Conservation (phyloP, 2,888 invertebrate genomes). For the Drosophila lutescens region DNA sequence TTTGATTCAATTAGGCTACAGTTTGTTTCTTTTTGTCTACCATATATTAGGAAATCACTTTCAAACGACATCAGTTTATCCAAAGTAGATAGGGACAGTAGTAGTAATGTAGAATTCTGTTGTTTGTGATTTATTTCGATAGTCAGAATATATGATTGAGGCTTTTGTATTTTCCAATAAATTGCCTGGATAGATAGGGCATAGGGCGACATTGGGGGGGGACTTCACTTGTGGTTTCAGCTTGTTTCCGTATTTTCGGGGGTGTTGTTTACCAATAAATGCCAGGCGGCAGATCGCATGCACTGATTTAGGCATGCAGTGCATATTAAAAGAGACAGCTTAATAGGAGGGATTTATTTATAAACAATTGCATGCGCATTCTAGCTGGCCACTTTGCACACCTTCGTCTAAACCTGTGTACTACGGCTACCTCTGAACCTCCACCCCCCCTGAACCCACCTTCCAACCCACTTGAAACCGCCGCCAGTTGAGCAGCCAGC, state of each 20-base stretch:
- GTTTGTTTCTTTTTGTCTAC: no score
- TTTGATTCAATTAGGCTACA: no score
- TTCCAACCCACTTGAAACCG: not conserved
- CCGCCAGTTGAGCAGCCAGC: conserved; percentile 13
- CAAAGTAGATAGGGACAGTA: no score
- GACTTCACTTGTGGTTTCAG: conserved; percentile 10
- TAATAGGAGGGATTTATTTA: conserved; percentile 38
- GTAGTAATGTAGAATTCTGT: no score
- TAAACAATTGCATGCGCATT: conserved; percentile 38
- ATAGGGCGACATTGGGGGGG: not conserved
- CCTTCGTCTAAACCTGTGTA: conserved; percentile 21
- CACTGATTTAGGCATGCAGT: conserved; percentile 20
- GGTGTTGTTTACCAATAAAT: conserved; percentile 7
- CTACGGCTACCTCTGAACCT: not conserved
- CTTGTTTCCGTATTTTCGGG: not conserved
- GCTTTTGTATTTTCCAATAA: not conserved
- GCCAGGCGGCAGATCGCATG: conserved; percentile 12
- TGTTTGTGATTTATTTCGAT: not conserved
- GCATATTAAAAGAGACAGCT: conserved; percentile 29
- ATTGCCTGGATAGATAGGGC: not conserved
- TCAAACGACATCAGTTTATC: no score
- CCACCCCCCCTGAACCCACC: not conserved
- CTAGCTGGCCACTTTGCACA: conserved; percentile 30
- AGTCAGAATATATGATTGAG: not conserved
- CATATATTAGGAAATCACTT: no score